Evolutionary conservation across 2,888 invertebrate species (phyloP).

Genomic region (Drosophila niveifrons): DNA sequence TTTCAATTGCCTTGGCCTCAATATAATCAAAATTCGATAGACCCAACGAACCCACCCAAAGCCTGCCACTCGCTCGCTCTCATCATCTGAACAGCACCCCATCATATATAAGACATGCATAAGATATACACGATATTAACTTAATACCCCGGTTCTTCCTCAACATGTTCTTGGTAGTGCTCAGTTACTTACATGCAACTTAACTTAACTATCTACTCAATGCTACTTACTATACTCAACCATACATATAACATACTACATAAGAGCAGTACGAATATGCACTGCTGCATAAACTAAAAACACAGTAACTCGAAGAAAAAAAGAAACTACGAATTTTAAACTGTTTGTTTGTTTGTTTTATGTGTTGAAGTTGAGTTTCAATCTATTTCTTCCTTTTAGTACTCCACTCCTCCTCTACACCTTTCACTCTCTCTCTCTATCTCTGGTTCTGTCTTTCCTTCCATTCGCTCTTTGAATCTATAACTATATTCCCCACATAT

Average conservation of each 20-base stretch:
- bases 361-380: constrained; percentile 50
- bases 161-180: constrained; percentile 42
- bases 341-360: constrained; percentile 48
- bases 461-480: constrained; percentile 5
- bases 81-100: constrained; percentile 40
- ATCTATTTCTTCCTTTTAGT: constrained; percentile 26
- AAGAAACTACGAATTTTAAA: constrained; percentile 34
- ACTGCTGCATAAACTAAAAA: constrained; percentile 18
- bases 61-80: constrained; percentile 14
- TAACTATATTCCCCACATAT: constrained; percentile 28
- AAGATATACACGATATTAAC: constrained; percentile 38
- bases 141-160: constrained; percentile 18
- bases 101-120: constrained; percentile 44
- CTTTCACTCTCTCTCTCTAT: neutral
- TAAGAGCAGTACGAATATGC: neutral
- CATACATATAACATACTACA: constrained; percentile 39
- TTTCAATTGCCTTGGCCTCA: constrained; percentile 32
- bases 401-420: constrained; percentile 9
- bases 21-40: constrained; percentile 18
- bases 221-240: constrained; percentile 48
- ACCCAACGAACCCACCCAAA: neutral
- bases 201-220: constrained; percentile 43
- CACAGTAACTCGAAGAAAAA: constrained; percentile 32
- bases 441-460: constrained; percentile 1
- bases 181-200: constrained; percentile 35